A percentile compares a stretch with the other conserved stretches of the same genome.
Conservation (phyloP, 92 coral and sea anemone genomes). For the Phenganax stokvisi region DNA sequence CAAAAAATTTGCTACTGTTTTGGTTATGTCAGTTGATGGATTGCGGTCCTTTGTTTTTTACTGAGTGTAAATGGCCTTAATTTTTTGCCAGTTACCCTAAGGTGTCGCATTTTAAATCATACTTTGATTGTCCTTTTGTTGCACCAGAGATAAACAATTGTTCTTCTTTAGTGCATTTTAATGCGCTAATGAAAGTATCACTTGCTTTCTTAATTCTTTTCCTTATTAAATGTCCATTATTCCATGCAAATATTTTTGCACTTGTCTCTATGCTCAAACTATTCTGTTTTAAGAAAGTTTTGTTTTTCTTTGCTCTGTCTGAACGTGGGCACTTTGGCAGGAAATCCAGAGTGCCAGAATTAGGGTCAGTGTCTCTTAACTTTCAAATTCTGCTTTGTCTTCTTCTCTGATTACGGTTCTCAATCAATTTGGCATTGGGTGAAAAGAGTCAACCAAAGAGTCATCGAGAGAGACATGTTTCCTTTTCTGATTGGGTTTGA, state of each 20-base stretch:
- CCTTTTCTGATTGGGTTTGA: not conserved
- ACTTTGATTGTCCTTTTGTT: not conserved
- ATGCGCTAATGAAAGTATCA: not conserved
- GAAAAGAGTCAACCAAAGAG: slow-evolving; percentile 4
- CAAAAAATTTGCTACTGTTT: slow-evolving; percentile 33
- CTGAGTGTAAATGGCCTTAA: slow-evolving; percentile 5
- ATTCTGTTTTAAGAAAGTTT: not conserved
- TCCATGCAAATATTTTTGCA: slow-evolving; percentile 37
- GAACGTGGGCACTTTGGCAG: slow-evolving; percentile 37
- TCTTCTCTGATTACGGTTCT: not conserved
- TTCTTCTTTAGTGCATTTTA: slow-evolving; percentile 14
- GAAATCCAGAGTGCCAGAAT: slow-evolving; percentile 51
- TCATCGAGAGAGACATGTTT: slow-evolving; percentile 25
- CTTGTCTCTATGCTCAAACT: slow-evolving; percentile 35
- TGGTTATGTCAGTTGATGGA: slow-evolving; percentile 21
- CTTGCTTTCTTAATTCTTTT: not conserved
- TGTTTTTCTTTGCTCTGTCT: not conserved
- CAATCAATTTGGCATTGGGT: slow-evolving; percentile 23
- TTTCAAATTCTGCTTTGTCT: slow-evolving; percentile 44
- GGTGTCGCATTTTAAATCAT: slow-evolving; percentile 22
- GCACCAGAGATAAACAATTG: slow-evolving; percentile 4
- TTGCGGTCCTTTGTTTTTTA: slow-evolving; percentile 17
- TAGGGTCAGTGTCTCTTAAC: slow-evolving; percentile 46
- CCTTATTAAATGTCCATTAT: not conserved
- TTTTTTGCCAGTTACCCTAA: slow-evolving; percentile 29